Evolutionary conservation across 2,888 invertebrate species (phyloP).

Genomic region (Pteria penguin): DNA sequence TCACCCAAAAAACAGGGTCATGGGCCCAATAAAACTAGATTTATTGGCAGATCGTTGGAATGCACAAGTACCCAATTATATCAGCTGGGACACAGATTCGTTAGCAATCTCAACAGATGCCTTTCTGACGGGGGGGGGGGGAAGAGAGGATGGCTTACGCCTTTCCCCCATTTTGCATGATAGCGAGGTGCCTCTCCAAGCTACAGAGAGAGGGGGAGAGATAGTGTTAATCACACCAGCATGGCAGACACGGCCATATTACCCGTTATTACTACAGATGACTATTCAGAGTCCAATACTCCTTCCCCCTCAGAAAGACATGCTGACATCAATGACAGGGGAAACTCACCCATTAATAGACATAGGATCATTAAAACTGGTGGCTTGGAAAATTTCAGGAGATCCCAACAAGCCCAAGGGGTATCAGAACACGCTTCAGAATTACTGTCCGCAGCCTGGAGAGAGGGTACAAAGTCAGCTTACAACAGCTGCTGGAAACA

Average conservation of each 20-base stretch:
- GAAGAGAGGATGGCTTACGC: background rate
- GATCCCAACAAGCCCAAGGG: background rate
- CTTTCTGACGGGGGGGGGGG: background rate
- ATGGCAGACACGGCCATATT: background rate
- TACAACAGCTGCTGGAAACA: conserved; percentile 25
- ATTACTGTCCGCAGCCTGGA: background rate
- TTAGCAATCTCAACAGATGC: background rate
- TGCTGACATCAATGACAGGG: background rate
- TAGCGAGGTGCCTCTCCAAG: conserved; percentile 2
- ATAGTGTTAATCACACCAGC: background rate
- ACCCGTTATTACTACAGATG: background rate
- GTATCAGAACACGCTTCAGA: background rate
- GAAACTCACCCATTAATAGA: background rate
- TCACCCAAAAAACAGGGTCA: background rate
- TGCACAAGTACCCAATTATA: conserved; percentile 2
- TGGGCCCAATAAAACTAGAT: background rate
- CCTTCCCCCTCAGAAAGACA: background rate
- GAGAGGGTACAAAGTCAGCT: background rate
- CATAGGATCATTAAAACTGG: background rate
- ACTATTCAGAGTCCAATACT: background rate
- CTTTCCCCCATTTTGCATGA: conserved; percentile 1
- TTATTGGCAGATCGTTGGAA: conserved; percentile 8
- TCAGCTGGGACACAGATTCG: background rate
- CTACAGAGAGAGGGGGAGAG: conserved; percentile 1
- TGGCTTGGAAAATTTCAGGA: background rate